Evolutionary conservation across 2,888 invertebrate species (phyloP), one percentile per base, ranked within the genome.

Genomic region (Eucera pruinosa): DNA sequence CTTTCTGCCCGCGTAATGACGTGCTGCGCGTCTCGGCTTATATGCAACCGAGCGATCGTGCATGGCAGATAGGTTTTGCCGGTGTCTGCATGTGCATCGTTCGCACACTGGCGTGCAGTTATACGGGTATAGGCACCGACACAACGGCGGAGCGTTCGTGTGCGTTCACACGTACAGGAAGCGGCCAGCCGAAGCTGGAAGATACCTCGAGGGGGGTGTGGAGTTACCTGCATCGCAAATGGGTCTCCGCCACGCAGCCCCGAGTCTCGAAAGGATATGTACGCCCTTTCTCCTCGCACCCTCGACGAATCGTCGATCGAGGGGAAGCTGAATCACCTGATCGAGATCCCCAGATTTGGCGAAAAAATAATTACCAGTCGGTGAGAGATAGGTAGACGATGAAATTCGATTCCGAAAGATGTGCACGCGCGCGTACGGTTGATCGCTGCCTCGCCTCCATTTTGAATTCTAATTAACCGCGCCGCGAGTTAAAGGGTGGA

Each of bases 1-100:
- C 87, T 85, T 87, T 84, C 85, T 84, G 82, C 78, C 82, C 84
- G 83, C 80, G 88, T 89, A 90, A 90, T 90, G 86, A 90, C 89
- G 87, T 86, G 88, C 81, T 86, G 81, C 83, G 79, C 86, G 85
- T 87, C 85, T 85, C 83, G 78, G 86, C 85, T 81, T 86, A 82
- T 83, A 84, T 86, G 86, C 81, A 86, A 82, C 83, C 85, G 84
- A 87, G 88, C 89, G 90, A 90, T 90, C 90, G 88, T 90, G 89
- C 89, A 89, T 87, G 89, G 85, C 83, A 88, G 90, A 90, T 90
- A 89, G 85, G 82, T 84, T 79, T 80, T 80, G 79, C 85, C 61
- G 64, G 82, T 81, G 84, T 82, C 80, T 80, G 82, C 84, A 84
- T 74, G 85, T 80, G 80, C 80, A 83, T 81, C 83, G 81, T 64